Base-by-base conservation (phyloP, 1,140 invertebrate genomes). In the Neocloeon triangulifer region DNA sequence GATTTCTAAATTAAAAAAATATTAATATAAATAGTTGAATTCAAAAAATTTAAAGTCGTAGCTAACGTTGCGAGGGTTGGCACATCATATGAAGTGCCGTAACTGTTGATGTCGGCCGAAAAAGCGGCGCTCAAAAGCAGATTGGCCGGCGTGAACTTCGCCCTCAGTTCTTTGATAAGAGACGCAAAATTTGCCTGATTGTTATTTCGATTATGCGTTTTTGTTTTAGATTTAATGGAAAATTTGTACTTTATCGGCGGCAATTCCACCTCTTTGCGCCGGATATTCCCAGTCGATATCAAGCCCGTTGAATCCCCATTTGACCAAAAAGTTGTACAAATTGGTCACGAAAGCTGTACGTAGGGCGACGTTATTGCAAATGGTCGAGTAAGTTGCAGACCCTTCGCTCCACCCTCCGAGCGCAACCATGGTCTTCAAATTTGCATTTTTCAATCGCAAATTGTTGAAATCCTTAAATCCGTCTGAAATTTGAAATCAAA, bases 331-430 rank as follows among this genome's bases (percentile, higher is more conserved):
- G 4, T 12, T 16, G 2, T 55, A 17, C 7, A 43, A 43, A 10
- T 41, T 44, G 2, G 40, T 23, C 7, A 51, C 42, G 17, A 59
- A 52, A 18, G 16, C 46, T 10, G 35, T 23, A n/a, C 48, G 29
- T 17, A 37, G 36, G 2, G 15, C 15, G 12, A 42, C 22, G 25
- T 41, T 36, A 6, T 37, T 38, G 0, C 12, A 47, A 49, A 64
- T 60, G 21, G 44, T 38, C 0, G 72, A 75, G 48, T 67, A 78
- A 36, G 61, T 71, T 3, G 48, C 50, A 0, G 69, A 73, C 12
- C 71, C 71, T 49, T 76, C 69, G 42, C 68, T 73, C 73, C 74
- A 81, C 8, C 77, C 77, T 7, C 77, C 77, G 19, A 82, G 61
- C 7, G 72, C 71, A 6, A 78, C 40, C 25, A 79, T 39, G 0